phyloP scores from a whole-genome alignment of 2,888 invertebrate species.

The Synanthedon formicaeformis region DNA sequence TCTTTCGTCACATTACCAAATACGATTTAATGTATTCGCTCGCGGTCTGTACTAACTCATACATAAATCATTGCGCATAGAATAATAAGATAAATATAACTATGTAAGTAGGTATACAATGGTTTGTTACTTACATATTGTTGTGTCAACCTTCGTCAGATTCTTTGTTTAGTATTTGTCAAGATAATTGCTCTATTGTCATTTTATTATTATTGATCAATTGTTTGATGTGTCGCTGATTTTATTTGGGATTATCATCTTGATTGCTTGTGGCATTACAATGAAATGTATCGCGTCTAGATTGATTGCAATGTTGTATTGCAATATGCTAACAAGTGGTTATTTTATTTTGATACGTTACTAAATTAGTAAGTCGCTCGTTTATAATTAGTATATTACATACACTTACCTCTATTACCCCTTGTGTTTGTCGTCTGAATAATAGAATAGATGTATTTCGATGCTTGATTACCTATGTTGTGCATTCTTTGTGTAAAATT shows the following conservation, averaged over 20 bases:
- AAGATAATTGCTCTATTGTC: constrained; percentile 52
- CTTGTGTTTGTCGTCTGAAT: too few species aligned
- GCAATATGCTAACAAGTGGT: constrained; percentile 1
- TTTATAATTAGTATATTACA: too few species aligned
- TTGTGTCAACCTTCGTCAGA: constrained; percentile 27
- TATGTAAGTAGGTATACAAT: constrained; percentile 4
- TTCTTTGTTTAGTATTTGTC: constrained; percentile 43
- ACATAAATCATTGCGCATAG: constrained; percentile 18
- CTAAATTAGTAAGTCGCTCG: too few species aligned
- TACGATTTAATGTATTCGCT: constrained; percentile 37
- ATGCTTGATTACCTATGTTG: too few species aligned
- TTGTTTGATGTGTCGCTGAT: constrained; percentile 22
- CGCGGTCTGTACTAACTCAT: constrained; percentile 20
- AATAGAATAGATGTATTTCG: too few species aligned
- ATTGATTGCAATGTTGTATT: constrained; percentile 1
- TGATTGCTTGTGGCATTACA: constrained; percentile 18
- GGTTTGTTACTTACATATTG: constrained; percentile 18
- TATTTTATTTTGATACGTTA: background rate
- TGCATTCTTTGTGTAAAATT: too few species aligned
- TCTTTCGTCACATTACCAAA: constrained; percentile 45
- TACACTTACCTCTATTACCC: too few species aligned
- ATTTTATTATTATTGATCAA: constrained; percentile 33
- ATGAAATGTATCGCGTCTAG: constrained; percentile 12
- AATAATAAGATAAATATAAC: constrained; percentile 6
- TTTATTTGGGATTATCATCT: constrained; percentile 20